Percentiles rank a stretch among this genome's conserved stretches.
phyloP scores from a whole-genome alignment of 2,797 vertebrate species.

The Acipenser ruthenus region DNA sequence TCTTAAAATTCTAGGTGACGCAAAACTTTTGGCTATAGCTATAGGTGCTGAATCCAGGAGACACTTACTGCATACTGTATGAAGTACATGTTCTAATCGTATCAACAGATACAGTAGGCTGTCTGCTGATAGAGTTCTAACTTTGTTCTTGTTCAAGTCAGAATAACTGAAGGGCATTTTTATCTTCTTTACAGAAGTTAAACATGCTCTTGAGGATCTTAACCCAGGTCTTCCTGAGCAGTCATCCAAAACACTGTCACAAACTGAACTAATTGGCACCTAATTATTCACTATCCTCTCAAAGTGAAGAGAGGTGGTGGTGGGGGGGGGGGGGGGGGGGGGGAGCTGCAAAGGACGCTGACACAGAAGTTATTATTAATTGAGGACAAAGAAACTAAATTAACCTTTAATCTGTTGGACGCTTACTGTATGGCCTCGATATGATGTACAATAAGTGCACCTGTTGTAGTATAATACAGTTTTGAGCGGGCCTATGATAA shows the following conservation, averaged over 20 bases:
- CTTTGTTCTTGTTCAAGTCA: background rate
- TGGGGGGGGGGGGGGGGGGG: no score
- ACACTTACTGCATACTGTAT: no score
- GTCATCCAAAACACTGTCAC: conserved; percentile 6
- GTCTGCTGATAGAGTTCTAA: no score
- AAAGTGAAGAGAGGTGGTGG: conserved; percentile 2
- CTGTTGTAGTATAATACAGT: background rate
- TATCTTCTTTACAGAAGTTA: conserved; percentile 7
- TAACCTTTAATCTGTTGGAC: conserved; percentile 3
- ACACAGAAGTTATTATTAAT: conserved; percentile 16
- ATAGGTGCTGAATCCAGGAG: no score
- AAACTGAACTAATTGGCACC: conserved; percentile 11
- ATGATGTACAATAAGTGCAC: background rate
- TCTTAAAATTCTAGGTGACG: no score
- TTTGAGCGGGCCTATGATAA: background rate
- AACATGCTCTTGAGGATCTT: conserved; percentile 5
- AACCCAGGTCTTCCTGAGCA: conserved; percentile 13
- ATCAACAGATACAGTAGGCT: no score
- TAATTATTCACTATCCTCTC: conserved; percentile 15
- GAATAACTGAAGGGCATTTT: background rate
- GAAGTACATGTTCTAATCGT: no score
- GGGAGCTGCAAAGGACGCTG: background rate
- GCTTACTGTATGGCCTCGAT: background rate
- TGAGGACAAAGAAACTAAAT: conserved; percentile 9
- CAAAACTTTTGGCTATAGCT: no score